Conservation (phyloP, 64 coral and sea anemone genomes). For the Montipora efflorescens region DNA sequence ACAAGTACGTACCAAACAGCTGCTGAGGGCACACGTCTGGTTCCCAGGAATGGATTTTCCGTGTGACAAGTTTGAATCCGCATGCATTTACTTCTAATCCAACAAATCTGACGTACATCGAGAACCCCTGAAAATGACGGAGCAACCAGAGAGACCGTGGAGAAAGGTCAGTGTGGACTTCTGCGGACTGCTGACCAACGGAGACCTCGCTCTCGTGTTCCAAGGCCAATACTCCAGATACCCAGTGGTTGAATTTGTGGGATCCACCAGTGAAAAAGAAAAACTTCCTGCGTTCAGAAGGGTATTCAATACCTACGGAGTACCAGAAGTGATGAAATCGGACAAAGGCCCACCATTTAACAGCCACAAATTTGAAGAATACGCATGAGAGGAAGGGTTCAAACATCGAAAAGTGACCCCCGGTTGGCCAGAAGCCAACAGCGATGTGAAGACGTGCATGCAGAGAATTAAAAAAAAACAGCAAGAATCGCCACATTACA, state of each 20-base stretch:
- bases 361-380: too few species aligned
- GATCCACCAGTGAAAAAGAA: not conserved
- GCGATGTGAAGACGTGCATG: too few species aligned
- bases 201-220: not conserved
- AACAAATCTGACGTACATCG: not conserved
- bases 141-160: not conserved
- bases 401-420: too few species aligned
- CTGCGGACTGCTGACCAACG: constrained; percentile 1
- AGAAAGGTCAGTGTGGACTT: constrained; percentile 13
- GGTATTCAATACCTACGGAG: not conserved
- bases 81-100: not conserved
- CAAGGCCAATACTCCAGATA: not conserved
- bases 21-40: constrained; percentile 8
- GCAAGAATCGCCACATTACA: too few species aligned
- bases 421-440: too few species aligned
- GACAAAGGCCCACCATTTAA: too few species aligned
- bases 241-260: not conserved
- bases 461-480: too few species aligned
- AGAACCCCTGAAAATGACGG: not conserved
- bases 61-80: constrained; percentile 1
- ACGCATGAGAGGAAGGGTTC: too few species aligned
- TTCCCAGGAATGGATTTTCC: not conserved
- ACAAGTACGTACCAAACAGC: not conserved
- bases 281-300: not conserved
- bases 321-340: too few species aligned